These are phyloP conservation scores for Phymorhynchus buccinoides DNA, from an alignment of 1,140 invertebrate genomes.

Conservation along the genomic window DNA sequence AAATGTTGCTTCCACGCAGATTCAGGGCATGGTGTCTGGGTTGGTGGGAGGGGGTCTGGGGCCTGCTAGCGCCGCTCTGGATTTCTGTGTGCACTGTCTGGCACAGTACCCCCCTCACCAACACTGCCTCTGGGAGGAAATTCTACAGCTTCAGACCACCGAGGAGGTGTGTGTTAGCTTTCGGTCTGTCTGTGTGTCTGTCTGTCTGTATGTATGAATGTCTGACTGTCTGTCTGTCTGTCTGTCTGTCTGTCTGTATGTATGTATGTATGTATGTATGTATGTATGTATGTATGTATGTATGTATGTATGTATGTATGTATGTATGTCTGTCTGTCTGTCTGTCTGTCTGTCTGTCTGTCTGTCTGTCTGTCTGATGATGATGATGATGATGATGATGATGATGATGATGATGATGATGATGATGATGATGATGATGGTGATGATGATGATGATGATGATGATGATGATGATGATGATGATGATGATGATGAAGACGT, in stretches of 20 bases:
- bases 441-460: background rate
- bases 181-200: too few relatives aligned
- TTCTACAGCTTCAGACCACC: slow-evolving; percentile 13
- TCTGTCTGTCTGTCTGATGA: background rate
- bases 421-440: background rate
- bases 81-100: slow-evolving; percentile 56
- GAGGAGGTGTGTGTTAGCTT: background rate
- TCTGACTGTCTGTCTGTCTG: too few relatives aligned
- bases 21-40: slow-evolving; percentile 53
- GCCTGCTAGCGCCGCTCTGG: slow-evolving; percentile 50
- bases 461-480: background rate
- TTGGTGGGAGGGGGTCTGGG: slow-evolving; percentile 57
- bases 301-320: slow-evolving; percentile 19
- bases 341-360: too few relatives aligned
- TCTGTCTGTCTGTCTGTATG: too few relatives aligned
- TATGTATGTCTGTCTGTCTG: too few relatives aligned
- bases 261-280: background rate
- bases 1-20: slow-evolving; percentile 3
- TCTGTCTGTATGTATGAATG: too few relatives aligned
- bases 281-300: slow-evolving; percentile 20
- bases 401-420: background rate
- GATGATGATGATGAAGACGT: background rate
- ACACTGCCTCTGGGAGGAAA: slow-evolving; percentile 47
- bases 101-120: slow-evolving; percentile 53
- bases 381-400: background rate